phyloP scores from a whole-genome alignment of 1,140 invertebrate species.

The Carcinoscorpius rotundicauda region DNA sequence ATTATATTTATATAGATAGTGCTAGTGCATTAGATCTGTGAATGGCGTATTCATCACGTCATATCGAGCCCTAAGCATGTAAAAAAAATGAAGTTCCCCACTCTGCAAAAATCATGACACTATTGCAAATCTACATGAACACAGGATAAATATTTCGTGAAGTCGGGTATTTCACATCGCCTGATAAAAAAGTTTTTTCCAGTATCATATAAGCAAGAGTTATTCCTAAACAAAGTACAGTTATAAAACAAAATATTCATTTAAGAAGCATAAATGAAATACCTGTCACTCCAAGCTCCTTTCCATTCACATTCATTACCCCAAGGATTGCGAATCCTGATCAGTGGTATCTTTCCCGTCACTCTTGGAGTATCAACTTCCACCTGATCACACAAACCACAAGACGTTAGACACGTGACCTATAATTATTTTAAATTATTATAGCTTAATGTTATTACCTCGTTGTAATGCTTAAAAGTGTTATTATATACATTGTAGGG shows the following conservation, averaged over 20 bases:
- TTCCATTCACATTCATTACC: constrained; percentile 43
- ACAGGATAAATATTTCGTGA: too few species aligned
- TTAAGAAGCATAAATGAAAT: constrained; percentile 8
- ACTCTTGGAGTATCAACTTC: constrained; percentile 17
- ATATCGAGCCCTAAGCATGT: too few species aligned
- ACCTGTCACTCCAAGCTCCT: constrained; percentile 42
- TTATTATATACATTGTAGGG: too few species aligned
- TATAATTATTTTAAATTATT: neutral
- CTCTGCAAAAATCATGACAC: too few species aligned
- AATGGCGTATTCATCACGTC: too few species aligned
- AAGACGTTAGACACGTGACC: neutral
- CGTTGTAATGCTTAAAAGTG: too few species aligned
- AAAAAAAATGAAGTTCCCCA: too few species aligned
- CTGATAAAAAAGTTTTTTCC: neutral
- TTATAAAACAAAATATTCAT: neutral
- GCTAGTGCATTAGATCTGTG: too few species aligned
- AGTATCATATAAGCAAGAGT: neutral
- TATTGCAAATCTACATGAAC: too few species aligned
- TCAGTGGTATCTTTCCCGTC: constrained; percentile 30
- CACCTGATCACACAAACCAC: constrained; percentile 8
- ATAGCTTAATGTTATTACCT: too few species aligned
- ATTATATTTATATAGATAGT: too few species aligned
- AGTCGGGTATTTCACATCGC: neutral
- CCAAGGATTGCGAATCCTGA: constrained; percentile 43
- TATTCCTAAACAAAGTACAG: too few species aligned